phyloP scores from a whole-genome alignment of 2,888 invertebrate genomes.

The Spialia ferax region DNA sequence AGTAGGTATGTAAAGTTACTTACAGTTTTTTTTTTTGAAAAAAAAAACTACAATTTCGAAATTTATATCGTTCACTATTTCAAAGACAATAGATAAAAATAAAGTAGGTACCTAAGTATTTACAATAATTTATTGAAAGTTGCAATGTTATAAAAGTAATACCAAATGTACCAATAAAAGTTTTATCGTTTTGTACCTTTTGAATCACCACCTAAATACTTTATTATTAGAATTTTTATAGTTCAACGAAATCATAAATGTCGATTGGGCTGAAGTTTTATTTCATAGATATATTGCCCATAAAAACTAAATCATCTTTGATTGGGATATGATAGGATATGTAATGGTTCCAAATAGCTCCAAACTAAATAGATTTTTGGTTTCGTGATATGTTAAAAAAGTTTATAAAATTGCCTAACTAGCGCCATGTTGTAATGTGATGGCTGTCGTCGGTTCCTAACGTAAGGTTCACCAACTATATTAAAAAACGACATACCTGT shows the following conservation, averaged over 20 bases:
- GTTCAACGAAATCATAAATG: constrained; percentile 56
- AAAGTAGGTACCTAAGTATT: not conserved
- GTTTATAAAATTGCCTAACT: constrained; percentile 9
- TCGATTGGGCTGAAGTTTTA: constrained; percentile 54
- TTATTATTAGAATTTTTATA: constrained; percentile 54
- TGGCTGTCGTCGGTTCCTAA: not conserved
- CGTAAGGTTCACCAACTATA: not conserved
- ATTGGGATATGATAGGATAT: constrained; percentile 73
- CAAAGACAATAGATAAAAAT: no score
- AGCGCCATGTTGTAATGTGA: not conserved
- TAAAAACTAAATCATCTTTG: constrained; percentile 63
- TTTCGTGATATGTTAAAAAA: constrained; percentile 50
- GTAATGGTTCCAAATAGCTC: constrained; percentile 45
- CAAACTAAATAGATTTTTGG: constrained; percentile 43
- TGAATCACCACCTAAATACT: constrained; percentile 16
- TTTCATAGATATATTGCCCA: constrained; percentile 53
- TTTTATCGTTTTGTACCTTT: constrained; percentile 12
- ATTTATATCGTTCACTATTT: no score
- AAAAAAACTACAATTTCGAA: no score
- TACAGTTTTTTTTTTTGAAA: no score
- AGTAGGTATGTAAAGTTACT: no score
- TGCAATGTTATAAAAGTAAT: not conserved
- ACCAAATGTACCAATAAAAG: constrained; percentile 22
- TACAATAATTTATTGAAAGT: not conserved
- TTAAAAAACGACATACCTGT: not conserved